Evolutionary conservation across 2,113 vertebrate genomes (phyloP), one percentile per base, ranked within the genome.

Genomic region (Pseudopipra pipra): DNA sequence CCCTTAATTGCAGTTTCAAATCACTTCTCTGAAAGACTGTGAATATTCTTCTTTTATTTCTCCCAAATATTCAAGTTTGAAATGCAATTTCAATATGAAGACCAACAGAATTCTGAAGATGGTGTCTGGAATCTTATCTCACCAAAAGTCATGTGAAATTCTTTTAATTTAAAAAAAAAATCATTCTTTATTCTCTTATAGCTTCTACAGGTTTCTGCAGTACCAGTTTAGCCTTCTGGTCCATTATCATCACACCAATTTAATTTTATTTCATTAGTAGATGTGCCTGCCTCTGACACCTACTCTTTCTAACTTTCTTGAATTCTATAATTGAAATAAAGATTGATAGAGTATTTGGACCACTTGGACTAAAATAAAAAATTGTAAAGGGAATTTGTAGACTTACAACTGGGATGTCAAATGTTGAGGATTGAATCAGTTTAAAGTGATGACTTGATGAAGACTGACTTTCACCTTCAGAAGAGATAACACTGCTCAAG

Each of bases 391-490:
- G 28, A 90, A 59, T 71, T 56, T 20, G 11, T 46, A 87, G 17
- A n/a, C 52, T 82, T 90, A 55, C 33, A 77, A 8, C 47, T 52
- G 35, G 59, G n/a, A 47, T 74, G 39, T 76, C 72, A 93, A 22
- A 78, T 52, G 24, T 72, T 91, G 47, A 71, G 22, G 51, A 83
- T 1, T 83, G 76, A 91, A 63, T 80, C 51, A 28, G 12, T 85
- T 93, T 51, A 88, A 95, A 85, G 25, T 23, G 88, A 51, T 76
- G 28, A 8, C 16, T 79, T 91, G 51, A 93, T 95, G 82, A 96
- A 90, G 35, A 86, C 81, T 80, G 71, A 82, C 67, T 91, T 63
- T 87, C 71, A 95, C 54, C 71, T 91, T 96, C 87, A 85, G n/a
- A 82, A 87, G 66, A 43, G 28, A 85, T 49, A 96, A 82, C 54